Evolutionary conservation across 2,113 vertebrate genomes (phyloP).

Genomic region (Noctilio leporinus): DNA sequence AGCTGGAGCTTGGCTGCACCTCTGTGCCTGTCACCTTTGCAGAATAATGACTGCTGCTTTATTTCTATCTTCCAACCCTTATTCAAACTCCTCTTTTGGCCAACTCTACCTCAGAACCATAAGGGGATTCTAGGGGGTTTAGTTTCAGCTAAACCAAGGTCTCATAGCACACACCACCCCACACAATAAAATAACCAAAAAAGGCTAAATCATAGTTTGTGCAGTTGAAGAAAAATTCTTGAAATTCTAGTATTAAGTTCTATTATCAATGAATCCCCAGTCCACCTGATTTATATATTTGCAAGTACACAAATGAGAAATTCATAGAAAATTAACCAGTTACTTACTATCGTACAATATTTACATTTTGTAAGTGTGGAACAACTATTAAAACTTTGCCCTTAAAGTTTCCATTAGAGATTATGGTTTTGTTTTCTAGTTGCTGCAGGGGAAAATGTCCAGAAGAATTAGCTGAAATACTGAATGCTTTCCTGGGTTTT

Average conservation of each 20-base stretch:
- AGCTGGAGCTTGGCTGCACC: not conserved
- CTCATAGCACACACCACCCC: not conserved
- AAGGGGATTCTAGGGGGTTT: not conserved
- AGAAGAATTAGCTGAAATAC: not conserved
- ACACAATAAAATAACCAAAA: not conserved
- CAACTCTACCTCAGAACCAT: not conserved
- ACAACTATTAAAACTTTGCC: not conserved
- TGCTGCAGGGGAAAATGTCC: not conserved
- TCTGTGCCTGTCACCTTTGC: not conserved
- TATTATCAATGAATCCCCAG: not conserved
- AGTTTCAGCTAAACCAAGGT: not conserved
- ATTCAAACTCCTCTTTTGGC: not conserved
- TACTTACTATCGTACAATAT: not conserved
- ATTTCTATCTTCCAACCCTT: not conserved
- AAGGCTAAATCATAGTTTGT: not conserved
- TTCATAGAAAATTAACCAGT: not conserved
- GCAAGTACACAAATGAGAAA: not conserved
- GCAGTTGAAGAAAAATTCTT: not conserved
- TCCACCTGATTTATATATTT: not conserved
- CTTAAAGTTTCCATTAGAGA: not conserved
- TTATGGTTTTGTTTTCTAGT: not conserved
- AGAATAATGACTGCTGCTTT: not conserved
- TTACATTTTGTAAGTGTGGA: not conserved
- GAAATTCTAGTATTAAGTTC: not conserved
- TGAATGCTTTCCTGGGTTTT: not conserved